These are phyloP conservation scores for Drosophila sturtevanti DNA, from an alignment of 1,140 invertebrate species.

Conservation along the genomic window DNA sequence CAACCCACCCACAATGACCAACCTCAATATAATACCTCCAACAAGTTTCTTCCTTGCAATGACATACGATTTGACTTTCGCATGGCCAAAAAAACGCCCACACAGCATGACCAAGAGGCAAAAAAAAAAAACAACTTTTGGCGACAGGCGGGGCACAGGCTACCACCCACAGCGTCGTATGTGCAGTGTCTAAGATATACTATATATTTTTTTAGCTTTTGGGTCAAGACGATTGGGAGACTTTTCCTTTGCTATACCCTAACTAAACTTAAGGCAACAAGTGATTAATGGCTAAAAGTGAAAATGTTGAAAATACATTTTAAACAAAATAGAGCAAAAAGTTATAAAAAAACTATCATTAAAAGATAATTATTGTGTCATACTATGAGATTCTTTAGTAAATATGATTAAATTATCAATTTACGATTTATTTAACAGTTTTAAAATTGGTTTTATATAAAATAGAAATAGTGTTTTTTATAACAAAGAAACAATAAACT, in stretches of 20 bases:
- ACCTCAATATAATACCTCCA: conserved; percentile 10
- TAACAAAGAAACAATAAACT: no score
- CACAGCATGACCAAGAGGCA: conserved; percentile 16
- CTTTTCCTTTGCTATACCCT: conserved; percentile 62
- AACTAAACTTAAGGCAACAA: background rate
- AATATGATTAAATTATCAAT: no score
- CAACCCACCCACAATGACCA: conserved; percentile 30
- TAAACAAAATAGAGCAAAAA: no score
- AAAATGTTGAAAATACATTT: no score
- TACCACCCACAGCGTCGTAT: conserved; percentile 41
- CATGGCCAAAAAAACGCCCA: conserved; percentile 33
- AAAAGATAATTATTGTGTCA: no score
- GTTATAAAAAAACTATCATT: no score
- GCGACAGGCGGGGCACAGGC: conserved; percentile 25
- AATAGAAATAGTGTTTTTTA: no score
- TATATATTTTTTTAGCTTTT: conserved; percentile 22
- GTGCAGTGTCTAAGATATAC: conserved; percentile 8
- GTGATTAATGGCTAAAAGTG: background rate
- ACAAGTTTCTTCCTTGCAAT: conserved; percentile 14
- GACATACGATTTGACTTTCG: conserved; percentile 51
- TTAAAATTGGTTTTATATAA: no score
- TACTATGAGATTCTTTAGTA: no score
- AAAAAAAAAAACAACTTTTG: conserved; percentile 12
- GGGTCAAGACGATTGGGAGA: conserved; percentile 46
- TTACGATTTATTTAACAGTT: no score